Base-by-base conservation (phyloP, 1,140 invertebrate species). In the Atta cephalotes region DNA sequence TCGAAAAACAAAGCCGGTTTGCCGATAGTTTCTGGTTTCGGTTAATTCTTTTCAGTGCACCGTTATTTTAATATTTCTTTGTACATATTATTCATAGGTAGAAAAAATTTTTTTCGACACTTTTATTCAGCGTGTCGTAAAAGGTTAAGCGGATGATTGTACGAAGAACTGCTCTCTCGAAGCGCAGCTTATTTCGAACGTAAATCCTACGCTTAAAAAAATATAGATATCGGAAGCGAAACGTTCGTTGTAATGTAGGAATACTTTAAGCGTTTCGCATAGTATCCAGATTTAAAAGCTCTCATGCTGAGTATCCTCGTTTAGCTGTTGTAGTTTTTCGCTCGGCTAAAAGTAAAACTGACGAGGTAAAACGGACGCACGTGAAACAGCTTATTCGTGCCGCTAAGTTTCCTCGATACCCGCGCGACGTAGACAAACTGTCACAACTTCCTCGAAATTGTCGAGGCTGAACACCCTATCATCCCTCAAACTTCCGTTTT, bases 391-490 rank as follows among this genome's bases (percentile, higher is more conserved):
- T 91, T 84, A 90, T 88, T 90, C 87, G 89, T 89, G 80, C 86
- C 71, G 87, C 63, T 66, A 90, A 91, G 89, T 91, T 91, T 86
- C 70, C 77, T 51, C 89, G 89, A 90, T 90, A 88, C 70, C 78
- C 28, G 68, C 31, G 14, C 65, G 72, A 90, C 87, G 45, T 88
- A 90, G 89, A 91, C 89, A 90, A 90, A 91, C 89, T 91, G 89
- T 86, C 71, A 76, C 86, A 91, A 91, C 89, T 91, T 91, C 65
- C 86, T 77, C 87, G 87, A 91, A 91, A 91, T 90, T 91, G 89
- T 91, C 86, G 88, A 89, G 78, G 77, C 86, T 86, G 85, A 78
- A 81, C 88, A 60, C 63, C 88, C 88, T 76, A 89, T 90, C 89
- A 90, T 90, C 88, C 85, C 70, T 87, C 85, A 87, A 90, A 90